Percentiles rank a stretch among this genome's conserved stretches.
phyloP scores from a whole-genome alignment of 2,888 invertebrate genomes.

The Opisthograptis luteolata region DNA sequence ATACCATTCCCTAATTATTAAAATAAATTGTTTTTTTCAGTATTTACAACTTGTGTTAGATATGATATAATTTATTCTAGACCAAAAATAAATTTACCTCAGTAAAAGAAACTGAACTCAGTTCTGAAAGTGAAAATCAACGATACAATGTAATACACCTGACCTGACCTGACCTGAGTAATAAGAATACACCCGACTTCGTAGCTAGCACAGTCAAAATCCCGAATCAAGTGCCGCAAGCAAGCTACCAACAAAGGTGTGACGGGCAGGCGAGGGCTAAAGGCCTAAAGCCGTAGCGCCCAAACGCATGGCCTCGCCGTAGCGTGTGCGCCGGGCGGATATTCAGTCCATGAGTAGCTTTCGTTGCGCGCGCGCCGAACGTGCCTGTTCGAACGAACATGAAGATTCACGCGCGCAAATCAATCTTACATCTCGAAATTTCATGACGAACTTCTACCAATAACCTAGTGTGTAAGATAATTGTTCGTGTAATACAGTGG shows the following conservation, averaged over 20 bases:
- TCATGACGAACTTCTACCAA: slow-evolving; percentile 26
- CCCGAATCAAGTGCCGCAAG: slow-evolving; percentile 46
- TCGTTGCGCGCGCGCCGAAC: slow-evolving; percentile 68
- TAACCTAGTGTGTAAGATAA: slow-evolving; percentile 35
- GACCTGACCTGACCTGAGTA: too few species aligned
- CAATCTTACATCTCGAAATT: slow-evolving; percentile 30
- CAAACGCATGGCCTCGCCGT: slow-evolving; percentile 64
- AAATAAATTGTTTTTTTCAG: too few species aligned
- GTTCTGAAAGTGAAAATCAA: too few species aligned
- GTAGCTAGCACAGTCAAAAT: slow-evolving; percentile 18
- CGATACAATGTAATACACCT: too few species aligned
- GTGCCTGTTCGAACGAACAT: slow-evolving; percentile 51
- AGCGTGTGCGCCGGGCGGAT: slow-evolving; percentile 60
- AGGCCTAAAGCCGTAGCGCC: slow-evolving; percentile 67
- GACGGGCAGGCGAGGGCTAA: slow-evolving; percentile 55
- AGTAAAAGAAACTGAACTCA: too few species aligned
- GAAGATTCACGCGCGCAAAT: slow-evolving; percentile 50
- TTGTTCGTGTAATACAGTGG: slow-evolving; percentile 60
- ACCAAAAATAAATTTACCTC: too few species aligned
- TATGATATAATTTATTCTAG: too few species aligned
- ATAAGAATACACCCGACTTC: slow-evolving; percentile 6
- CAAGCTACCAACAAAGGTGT: too few species aligned
- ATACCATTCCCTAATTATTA: too few species aligned
- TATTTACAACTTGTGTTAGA: too few species aligned
- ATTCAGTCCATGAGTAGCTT: slow-evolving; percentile 70